Evolutionary conservation across 2,797 vertebrate species (phyloP).

Genomic region (Eulemur mongoz): DNA sequence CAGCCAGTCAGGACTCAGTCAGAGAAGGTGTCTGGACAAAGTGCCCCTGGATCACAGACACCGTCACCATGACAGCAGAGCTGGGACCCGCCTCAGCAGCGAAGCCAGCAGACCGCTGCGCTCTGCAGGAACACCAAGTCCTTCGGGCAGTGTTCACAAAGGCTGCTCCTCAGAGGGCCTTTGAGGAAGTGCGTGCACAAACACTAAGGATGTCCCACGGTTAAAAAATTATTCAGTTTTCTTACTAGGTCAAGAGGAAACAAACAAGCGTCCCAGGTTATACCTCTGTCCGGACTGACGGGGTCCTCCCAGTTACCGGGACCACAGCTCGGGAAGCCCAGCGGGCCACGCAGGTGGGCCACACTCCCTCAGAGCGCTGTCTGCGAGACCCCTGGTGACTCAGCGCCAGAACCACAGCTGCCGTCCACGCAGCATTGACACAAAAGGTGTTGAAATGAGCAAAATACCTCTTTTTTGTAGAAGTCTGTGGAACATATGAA

Average conservation of each 20-base stretch:
- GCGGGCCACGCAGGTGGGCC: too few species aligned
- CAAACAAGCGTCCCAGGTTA: not conserved
- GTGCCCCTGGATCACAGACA: not conserved
- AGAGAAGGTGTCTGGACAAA: not conserved
- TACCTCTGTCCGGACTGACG: rapidly evolving
- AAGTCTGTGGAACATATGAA: not conserved
- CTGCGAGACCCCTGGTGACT: rapidly evolving
- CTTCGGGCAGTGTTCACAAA: not conserved
- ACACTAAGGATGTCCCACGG: not conserved
- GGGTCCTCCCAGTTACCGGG: too few species aligned
- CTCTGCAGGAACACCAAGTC: not conserved
- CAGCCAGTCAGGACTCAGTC: too few species aligned
- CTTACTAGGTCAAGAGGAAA: not conserved
- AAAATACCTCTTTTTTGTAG: not conserved
- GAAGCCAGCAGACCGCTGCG: rapidly evolving
- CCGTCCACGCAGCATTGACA: not conserved
- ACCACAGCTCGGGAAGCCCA: too few species aligned
- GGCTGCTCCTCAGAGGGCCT: not conserved
- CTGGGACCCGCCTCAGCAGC: rapidly evolving
- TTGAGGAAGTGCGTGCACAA: not conserved
- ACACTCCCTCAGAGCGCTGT: not conserved
- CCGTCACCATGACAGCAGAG: too few species aligned
- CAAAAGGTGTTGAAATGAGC: not conserved
- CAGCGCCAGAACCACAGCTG: rapidly evolving
- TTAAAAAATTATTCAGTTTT: not conserved